Conservation (phyloP, 2,113 vertebrate genomes). For the Bothrops jararaca region DNA sequence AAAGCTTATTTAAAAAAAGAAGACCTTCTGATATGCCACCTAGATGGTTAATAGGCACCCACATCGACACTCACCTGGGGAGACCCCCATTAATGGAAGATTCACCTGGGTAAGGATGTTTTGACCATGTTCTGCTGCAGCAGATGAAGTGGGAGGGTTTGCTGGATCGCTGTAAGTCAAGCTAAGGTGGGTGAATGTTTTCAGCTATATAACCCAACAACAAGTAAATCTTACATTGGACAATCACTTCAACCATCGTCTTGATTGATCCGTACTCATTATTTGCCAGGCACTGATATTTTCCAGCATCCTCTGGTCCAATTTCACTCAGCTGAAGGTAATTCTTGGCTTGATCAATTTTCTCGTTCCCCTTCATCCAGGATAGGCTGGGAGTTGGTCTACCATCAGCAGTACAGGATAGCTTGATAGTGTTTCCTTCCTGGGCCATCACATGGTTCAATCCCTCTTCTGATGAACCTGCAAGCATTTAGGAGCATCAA, state of each 20-base stretch:
- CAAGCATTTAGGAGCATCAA: background rate
- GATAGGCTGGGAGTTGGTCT: slow-evolving; percentile 3
- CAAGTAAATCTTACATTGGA: slow-evolving; percentile 47
- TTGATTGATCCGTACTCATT: slow-evolving; percentile 20
- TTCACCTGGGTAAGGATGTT: too few relatives aligned
- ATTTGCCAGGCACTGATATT: slow-evolving; percentile 47
- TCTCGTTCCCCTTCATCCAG: slow-evolving; percentile 37
- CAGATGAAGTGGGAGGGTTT: background rate
- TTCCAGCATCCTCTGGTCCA: background rate
- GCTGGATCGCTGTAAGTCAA: background rate
- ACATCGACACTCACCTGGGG: background rate
- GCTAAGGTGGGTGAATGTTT: background rate
- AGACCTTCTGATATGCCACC: too few relatives aligned
- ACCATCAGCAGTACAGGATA: slow-evolving; percentile 32
- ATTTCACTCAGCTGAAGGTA: background rate
- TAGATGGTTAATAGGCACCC: background rate
- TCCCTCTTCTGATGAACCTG: fast-evolving
- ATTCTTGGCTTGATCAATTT: background rate
- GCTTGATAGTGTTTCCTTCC: slow-evolving; percentile 24
- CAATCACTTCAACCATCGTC: slow-evolving; percentile 25
- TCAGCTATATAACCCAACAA: background rate
- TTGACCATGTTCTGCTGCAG: background rate
- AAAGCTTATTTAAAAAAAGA: too few relatives aligned
- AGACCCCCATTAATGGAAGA: background rate
- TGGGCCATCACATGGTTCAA: background rate